phyloP scores from a whole-genome alignment of 2,797 vertebrate genomes.

The Chaetodon trifasciatus region DNA sequence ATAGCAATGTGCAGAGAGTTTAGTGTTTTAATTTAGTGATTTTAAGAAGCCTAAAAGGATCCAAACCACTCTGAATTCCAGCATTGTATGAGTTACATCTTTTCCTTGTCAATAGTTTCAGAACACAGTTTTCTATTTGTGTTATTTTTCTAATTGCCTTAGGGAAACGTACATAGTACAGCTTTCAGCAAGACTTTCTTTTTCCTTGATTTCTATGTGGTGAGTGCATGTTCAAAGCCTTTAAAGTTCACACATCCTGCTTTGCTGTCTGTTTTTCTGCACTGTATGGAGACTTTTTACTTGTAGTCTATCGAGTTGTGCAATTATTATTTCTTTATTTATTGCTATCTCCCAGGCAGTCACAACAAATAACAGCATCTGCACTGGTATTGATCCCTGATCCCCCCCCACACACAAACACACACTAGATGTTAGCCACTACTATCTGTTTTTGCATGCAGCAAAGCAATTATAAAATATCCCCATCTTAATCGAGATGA shows the following conservation, averaged over 20 bases:
- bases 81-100: not conserved
- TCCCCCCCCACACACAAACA: not conserved
- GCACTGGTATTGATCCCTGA: constrained; percentile 44
- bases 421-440: not conserved
- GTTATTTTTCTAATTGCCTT: constrained; percentile 32
- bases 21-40: constrained; percentile 27
- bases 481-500: not conserved
- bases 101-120: constrained; percentile 23
- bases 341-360: constrained; percentile 18
- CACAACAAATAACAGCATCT: constrained; percentile 41
- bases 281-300: not conserved
- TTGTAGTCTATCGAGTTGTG: not conserved
- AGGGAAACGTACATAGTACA: constrained; percentile 8
- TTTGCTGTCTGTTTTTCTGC: not conserved
- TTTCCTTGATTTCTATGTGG: constrained; percentile 10
- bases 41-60: constrained; percentile 20
- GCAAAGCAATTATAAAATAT: constrained; percentile 28
- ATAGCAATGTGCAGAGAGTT: not conserved
- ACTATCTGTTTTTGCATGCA: constrained; percentile 8
- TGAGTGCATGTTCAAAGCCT: constrained; percentile 12
- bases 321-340: constrained; percentile 35
- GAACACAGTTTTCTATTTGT: constrained; percentile 8
- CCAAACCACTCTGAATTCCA: not conserved
- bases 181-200: constrained; percentile 17
- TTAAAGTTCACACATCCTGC: not conserved